phyloP scores from a whole-genome alignment of 35 echinoderm and acorn worm species.

The Stichopus chloronotus region DNA sequence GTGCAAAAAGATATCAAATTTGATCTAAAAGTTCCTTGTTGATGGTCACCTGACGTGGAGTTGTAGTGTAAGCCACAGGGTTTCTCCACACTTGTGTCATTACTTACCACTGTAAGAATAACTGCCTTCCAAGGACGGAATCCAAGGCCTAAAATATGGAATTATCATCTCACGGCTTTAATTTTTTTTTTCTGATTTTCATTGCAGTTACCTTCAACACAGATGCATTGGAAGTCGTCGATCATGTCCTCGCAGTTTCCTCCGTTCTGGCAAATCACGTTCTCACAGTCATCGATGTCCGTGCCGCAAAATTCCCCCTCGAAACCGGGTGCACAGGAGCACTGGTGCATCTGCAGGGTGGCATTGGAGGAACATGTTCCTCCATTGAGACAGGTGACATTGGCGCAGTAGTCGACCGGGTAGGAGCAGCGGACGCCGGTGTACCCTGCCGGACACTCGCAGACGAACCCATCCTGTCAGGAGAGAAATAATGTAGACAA shows the following conservation, averaged over 20 bases:
- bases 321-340: conserved; percentile 71
- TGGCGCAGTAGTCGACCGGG: conserved; percentile 82
- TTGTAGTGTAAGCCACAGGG: too few species aligned
- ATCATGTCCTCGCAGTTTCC: conserved; percentile 72
- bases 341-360: conserved; percentile 46
- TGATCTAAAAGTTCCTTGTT: too few species aligned
- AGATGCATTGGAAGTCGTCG: conserved; percentile 68
- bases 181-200: too few species aligned
- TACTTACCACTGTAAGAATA: too few species aligned
- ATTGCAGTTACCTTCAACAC: conserved; percentile 29
- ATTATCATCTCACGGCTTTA: too few species aligned
- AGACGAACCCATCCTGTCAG: conserved; percentile 55
- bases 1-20: too few species aligned
- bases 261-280: conserved; percentile 67
- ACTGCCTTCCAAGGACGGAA: too few species aligned
- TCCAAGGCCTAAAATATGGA: too few species aligned
- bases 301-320: conserved; percentile 68
- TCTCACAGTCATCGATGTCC: conserved; percentile 73
- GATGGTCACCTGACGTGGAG: too few species aligned
- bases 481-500: not conserved
- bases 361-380: conserved; percentile 47
- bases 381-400: conserved; percentile 56
- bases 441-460: conserved; percentile 64
- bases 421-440: conserved; percentile 71
- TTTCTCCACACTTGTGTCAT: too few species aligned